These are phyloP conservation scores for Palythoa grandiflora DNA, from an alignment of 92 coral and sea anemone genomes.

Conservation along the genomic window DNA sequence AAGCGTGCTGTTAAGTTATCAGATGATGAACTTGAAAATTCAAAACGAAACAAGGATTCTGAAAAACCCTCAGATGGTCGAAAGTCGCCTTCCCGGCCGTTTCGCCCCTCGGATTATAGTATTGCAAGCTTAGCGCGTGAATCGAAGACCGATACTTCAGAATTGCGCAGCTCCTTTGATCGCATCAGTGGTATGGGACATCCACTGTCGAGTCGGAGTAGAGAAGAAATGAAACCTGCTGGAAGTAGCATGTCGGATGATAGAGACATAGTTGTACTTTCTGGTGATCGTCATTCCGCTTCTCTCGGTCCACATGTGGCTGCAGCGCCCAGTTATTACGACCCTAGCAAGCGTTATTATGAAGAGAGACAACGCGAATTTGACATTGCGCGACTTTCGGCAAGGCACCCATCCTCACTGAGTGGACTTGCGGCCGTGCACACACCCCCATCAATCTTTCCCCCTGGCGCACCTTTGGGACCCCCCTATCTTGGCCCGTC, in stretches of 20 bases:
- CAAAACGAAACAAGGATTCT: slow-evolving; percentile 34
- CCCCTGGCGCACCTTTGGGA: slow-evolving; percentile 72
- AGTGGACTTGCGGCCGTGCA: slow-evolving; percentile 37
- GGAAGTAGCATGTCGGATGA: slow-evolving; percentile 70
- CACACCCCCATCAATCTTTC: slow-evolving; percentile 71
- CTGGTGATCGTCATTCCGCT: slow-evolving; percentile 75
- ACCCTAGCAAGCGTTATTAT: slow-evolving; percentile 71
- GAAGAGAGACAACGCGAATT: slow-evolving; percentile 79
- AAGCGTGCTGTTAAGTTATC: slow-evolving; percentile 40
- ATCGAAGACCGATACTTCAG: slow-evolving; percentile 72
- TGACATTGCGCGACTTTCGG: slow-evolving; percentile 74
- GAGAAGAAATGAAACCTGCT: slow-evolving; percentile 66
- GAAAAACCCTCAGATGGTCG: slow-evolving; percentile 52
- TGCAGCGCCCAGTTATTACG: slow-evolving; percentile 62
- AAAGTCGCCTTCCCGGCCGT: slow-evolving; percentile 58
- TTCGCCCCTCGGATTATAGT: slow-evolving; percentile 76
- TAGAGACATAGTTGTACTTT: slow-evolving; percentile 69
- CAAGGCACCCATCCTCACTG: slow-evolving; percentile 71
- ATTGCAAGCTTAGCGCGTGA: slow-evolving; percentile 85
- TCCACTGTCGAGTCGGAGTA: slow-evolving; percentile 49
- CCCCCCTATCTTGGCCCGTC: slow-evolving; percentile 79
- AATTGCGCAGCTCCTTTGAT: slow-evolving; percentile 65
- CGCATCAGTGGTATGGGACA: slow-evolving; percentile 53
- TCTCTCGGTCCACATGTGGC: slow-evolving; percentile 60
- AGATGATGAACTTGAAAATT: slow-evolving; percentile 37